Evolutionary conservation across 2,888 invertebrate genomes (phyloP), one percentile per base, ranked within the genome.

Genomic region (Yponomeuta cagnagella): DNA sequence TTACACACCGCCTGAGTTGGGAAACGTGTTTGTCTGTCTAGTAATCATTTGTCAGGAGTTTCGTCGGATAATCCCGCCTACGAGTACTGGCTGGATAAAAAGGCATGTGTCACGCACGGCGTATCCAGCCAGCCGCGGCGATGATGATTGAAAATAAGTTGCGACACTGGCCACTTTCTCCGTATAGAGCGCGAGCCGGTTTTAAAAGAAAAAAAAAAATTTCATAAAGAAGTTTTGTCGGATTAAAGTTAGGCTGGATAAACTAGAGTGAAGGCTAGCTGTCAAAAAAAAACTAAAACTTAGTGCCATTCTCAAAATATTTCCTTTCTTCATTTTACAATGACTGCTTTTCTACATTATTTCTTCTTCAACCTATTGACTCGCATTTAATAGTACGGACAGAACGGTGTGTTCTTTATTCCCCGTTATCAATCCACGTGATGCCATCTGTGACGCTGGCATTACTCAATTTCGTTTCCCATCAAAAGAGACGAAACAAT

Each of bases 381-480:
- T 58, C 52, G 1, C 52, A 58, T 23, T 23, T 23, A 58, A 58
- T 15, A 58, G 52, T 58, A 15, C 52, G 15, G 52, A 43, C 37
- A 5, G 37, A 8, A 43, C 9, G 80, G 77, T 81, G 83, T 83
- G 77, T 78, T 80, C 80, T 87, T 86, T 85, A 88, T 89, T 88
- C 87, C 82, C 78, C 81, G 87, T 87, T 89, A 91, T 92, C 92
- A 91, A 90, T 92, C 90, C 87, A 84, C 84, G 83, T 89, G 89
- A 90, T 90, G 89, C 91, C 92, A 90, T 90, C 92, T 90, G 90
- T 88, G 91, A 90, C 90, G 86, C 82, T 76, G 81, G 82, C 86
- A 90, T 92, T 90, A 90, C 87, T 91, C 91, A 92, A 90, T 91
- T 90, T 90, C 86, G 83, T 84, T 86, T 85, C 80, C 85, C 85